phyloP scores from a whole-genome alignment of 2,888 invertebrate species.

The Criorhina ranunculi region DNA sequence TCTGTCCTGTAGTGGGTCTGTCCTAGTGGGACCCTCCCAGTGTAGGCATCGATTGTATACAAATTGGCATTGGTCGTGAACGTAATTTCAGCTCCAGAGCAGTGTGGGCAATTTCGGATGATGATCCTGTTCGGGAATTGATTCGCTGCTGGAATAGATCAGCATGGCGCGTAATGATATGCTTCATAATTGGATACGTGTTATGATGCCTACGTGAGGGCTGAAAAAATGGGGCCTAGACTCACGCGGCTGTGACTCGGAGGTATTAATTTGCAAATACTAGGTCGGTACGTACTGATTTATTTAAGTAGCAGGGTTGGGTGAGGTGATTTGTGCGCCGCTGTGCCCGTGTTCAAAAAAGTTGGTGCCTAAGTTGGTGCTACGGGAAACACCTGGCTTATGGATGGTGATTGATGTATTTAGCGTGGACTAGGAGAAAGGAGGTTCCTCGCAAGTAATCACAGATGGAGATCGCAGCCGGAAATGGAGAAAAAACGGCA shows the following conservation, averaged over 20 bases:
- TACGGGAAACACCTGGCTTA: slow-evolving; percentile 63
- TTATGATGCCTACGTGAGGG: slow-evolving; percentile 69
- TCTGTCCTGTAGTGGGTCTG: slow-evolving; percentile 32
- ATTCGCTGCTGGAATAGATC: slow-evolving; percentile 41
- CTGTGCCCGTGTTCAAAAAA: slow-evolving; percentile 6
- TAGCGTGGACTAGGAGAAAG: slow-evolving; percentile 12
- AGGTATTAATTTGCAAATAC: slow-evolving; percentile 75
- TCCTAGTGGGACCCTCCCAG: slow-evolving; percentile 7
- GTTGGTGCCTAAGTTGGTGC: slow-evolving; percentile 7
- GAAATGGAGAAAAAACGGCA: slow-evolving; percentile 53
- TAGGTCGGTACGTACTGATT: slow-evolving; percentile 69
- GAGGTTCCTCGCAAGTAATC: slow-evolving; percentile 8
- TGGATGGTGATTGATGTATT: slow-evolving; percentile 68
- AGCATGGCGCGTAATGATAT: slow-evolving; percentile 67
- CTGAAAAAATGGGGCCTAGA: slow-evolving; percentile 36
- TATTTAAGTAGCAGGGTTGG: slow-evolving; percentile 75
- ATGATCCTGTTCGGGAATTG: slow-evolving; percentile 60
- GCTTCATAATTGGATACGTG: slow-evolving; percentile 74
- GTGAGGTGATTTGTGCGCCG: slow-evolving; percentile 58
- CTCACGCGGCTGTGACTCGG: slow-evolving; percentile 34
- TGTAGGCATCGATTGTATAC: slow-evolving; percentile 72
- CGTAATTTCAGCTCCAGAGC: slow-evolving; percentile 43
- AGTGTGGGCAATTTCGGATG: slow-evolving; percentile 57
- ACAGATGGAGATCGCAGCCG: slow-evolving; percentile 29
- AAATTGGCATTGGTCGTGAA: slow-evolving; percentile 58